Evolutionary conservation across 2,113 vertebrate species (phyloP).

Genomic region (Gymnogyps californianus): DNA sequence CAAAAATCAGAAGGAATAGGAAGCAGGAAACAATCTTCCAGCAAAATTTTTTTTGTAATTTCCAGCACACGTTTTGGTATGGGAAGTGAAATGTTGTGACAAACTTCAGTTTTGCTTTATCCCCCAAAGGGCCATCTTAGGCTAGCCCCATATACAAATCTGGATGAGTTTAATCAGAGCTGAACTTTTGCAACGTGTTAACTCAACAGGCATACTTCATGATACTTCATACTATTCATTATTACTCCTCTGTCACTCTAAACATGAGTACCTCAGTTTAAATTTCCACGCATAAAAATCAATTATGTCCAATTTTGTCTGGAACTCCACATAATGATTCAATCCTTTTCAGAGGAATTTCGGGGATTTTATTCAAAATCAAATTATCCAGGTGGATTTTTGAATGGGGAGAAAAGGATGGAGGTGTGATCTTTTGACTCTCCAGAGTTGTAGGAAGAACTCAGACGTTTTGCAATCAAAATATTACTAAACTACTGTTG

Average conservation of each 20-base stretch:
- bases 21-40: neutral
- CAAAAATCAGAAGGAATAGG: neutral
- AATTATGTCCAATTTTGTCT: neutral
- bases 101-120: neutral
- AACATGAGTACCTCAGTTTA: neutral
- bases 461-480: neutral
- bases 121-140: accelerated
- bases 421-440: neutral
- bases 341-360: neutral
- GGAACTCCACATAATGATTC: neutral
- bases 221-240: neutral
- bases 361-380: neutral
- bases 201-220: neutral
- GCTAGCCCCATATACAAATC: neutral
- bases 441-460: neutral
- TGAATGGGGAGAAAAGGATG: neutral
- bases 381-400: neutral
- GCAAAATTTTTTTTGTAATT: neutral
- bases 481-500: neutral
- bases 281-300: neutral
- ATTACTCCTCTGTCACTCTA: neutral
- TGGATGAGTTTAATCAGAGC: neutral
- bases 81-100: neutral
- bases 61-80: neutral
- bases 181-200: neutral